Conservation (phyloP, 2,888 invertebrate genomes). For the Leptinotarsa peninsularis region DNA sequence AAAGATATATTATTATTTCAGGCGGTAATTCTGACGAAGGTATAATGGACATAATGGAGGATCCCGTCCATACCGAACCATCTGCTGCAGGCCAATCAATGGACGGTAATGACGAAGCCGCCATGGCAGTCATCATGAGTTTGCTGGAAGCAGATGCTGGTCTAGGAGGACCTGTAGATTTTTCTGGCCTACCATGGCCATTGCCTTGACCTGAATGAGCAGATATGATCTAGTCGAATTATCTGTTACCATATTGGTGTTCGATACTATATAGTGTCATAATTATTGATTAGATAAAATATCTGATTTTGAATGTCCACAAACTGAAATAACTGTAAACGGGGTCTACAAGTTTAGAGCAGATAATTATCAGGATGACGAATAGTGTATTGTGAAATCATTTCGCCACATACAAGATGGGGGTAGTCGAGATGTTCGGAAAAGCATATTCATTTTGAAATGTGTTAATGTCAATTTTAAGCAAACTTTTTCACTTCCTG, state of each 20-base stretch:
- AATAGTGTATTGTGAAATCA: no score
- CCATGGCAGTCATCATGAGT: constrained; percentile 94
- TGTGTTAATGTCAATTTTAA: no score
- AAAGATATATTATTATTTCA: constrained; percentile 44
- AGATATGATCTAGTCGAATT: not conserved
- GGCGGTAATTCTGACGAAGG: constrained; percentile 66
- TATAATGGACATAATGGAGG: constrained; percentile 72
- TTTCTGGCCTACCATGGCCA: constrained; percentile 88
- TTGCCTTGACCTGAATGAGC: constrained; percentile 70
- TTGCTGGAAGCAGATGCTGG: constrained; percentile 90
- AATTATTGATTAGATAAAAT: not conserved
- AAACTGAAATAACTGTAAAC: not conserved
- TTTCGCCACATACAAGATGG: no score
- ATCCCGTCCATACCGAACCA: constrained; percentile 58
- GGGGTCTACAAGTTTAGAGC: not conserved
- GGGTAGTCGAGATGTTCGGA: no score
- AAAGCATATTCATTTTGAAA: no score
- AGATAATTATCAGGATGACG: no score
- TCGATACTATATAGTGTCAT: constrained; percentile 7
- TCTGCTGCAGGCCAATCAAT: constrained; percentile 66
- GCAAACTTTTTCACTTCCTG: no score
- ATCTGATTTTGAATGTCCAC: not conserved
- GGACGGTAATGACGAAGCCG: constrained; percentile 88
- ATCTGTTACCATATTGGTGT: constrained; percentile 8
- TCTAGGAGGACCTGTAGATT: constrained; percentile 88